Percentiles rank a stretch among this genome's conserved stretches.
Conservation (phyloP, 2,113 vertebrate species). For the Plotosus lineatus region DNA sequence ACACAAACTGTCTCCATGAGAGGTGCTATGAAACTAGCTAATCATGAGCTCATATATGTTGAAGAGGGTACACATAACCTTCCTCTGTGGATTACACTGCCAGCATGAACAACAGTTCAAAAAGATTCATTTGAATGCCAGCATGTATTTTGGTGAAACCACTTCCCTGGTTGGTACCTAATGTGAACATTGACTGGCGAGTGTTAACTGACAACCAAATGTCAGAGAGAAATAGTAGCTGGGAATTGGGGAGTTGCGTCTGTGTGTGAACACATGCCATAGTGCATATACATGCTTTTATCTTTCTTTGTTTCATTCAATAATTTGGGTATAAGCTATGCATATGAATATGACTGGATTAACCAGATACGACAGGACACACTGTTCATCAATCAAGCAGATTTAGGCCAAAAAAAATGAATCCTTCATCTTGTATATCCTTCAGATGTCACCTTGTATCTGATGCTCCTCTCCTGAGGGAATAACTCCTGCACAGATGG, state of each 20-base stretch:
- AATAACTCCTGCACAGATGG: conserved; percentile 37
- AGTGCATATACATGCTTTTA: neutral
- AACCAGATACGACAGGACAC: conserved; percentile 40
- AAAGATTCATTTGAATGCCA: neutral
- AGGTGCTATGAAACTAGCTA: neutral
- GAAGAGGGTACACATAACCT: neutral
- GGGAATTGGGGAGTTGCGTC: neutral
- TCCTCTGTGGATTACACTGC: neutral
- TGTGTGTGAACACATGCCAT: neutral
- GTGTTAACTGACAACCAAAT: neutral
- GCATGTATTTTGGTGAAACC: neutral
- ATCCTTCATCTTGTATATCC: conserved; percentile 31
- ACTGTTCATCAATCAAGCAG: conserved; percentile 57
- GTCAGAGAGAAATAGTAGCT: neutral
- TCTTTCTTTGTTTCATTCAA: neutral
- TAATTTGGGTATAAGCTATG: neutral
- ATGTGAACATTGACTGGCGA: neutral
- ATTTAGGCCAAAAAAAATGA: conserved; percentile 55
- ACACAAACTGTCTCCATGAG: neutral
- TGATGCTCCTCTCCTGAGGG: conserved; percentile 29
- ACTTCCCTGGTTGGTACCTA: neutral
- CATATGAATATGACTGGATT: too few relatives aligned
- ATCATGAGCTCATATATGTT: neutral
- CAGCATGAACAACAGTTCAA: neutral
- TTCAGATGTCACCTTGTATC: conserved; percentile 47